Percentiles rank a stretch among this genome's conserved stretches.
phyloP scores from a whole-genome alignment of 2,888 invertebrate species.

The Apoda limacodes region DNA sequence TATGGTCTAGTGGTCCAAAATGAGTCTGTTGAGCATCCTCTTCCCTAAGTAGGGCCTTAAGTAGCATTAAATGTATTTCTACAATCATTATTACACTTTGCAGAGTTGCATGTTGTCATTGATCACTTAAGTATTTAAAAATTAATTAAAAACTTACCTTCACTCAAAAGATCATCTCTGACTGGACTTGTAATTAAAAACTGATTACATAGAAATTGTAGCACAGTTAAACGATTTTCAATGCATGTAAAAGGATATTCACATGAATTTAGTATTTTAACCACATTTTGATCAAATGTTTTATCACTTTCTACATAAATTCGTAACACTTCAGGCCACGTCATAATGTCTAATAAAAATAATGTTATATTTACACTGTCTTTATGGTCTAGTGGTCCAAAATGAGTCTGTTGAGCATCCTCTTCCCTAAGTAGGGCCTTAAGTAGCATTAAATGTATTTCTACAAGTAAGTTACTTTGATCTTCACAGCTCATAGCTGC shows the following conservation, averaged over 20 bases:
- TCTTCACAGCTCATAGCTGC: constrained; percentile 92
- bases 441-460: constrained; percentile 93
- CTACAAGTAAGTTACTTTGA: constrained; percentile 90
- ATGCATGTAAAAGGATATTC: constrained; percentile 92
- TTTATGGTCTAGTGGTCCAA: constrained; percentile 96
- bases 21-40: constrained; percentile 95
- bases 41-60: constrained; percentile 91
- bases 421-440: constrained; percentile 93
- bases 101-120: too few relatives aligned
- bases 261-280: constrained; percentile 75
- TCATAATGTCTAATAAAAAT: constrained; percentile 93
- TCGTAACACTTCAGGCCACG: constrained; percentile 94
- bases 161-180: constrained; percentile 92
- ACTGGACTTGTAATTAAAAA: constrained; percentile 94
- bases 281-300: constrained; percentile 78
- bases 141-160: constrained; percentile 71
- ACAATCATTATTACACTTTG: too few relatives aligned
- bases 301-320: constrained; percentile 93
- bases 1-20: constrained; percentile 96
- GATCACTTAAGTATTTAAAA: too few relatives aligned
- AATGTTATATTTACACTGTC: constrained; percentile 95
- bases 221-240: constrained; percentile 81
- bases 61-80: constrained; percentile 93
- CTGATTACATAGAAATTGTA: constrained; percentile 94
- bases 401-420: constrained; percentile 94